These are phyloP conservation scores for Streptopelia turtur DNA, from an alignment of 2,797 vertebrate species.

Conservation along the genomic window DNA sequence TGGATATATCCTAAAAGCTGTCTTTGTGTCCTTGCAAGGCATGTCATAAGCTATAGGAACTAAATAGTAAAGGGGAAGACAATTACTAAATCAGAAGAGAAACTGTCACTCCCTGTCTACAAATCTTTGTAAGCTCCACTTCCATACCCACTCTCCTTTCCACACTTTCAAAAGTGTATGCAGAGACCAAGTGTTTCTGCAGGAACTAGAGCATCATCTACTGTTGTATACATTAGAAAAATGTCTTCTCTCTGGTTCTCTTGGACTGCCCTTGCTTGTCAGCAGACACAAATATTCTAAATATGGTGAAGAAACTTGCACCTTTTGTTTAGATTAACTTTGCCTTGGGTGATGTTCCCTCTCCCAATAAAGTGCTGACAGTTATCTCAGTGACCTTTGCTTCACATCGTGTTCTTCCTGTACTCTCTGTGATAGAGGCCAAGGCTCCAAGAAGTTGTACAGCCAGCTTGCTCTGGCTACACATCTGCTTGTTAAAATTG, in stretches of 20 bases:
- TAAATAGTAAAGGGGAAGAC: background rate
- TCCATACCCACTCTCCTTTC: background rate
- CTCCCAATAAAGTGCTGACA: background rate
- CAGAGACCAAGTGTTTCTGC: background rate
- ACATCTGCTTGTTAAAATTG: background rate
- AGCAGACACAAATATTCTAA: background rate
- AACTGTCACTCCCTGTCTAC: background rate
- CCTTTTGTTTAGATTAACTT: conserved; percentile 3
- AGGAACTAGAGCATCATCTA: background rate
- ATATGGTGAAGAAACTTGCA: background rate
- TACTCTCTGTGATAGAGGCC: background rate
- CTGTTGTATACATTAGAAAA: background rate
- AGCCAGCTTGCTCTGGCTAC: conserved; percentile 10
- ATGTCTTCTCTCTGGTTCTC: background rate
- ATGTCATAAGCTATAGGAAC: background rate
- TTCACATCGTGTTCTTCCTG: conserved; percentile 28
- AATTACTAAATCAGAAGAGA: background rate
- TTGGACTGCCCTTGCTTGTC: background rate
- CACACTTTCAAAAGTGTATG: accelerated
- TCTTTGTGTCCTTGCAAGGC: background rate
- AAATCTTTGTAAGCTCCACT: background rate
- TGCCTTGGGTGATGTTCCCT: background rate
- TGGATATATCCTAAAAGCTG: background rate
- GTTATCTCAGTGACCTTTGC: conserved; percentile 26
- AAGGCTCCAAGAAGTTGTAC: background rate